Evolutionary conservation across 2,888 invertebrate species (phyloP), one percentile per base, ranked within the genome.

Genomic region (Epistrophe eligans): DNA sequence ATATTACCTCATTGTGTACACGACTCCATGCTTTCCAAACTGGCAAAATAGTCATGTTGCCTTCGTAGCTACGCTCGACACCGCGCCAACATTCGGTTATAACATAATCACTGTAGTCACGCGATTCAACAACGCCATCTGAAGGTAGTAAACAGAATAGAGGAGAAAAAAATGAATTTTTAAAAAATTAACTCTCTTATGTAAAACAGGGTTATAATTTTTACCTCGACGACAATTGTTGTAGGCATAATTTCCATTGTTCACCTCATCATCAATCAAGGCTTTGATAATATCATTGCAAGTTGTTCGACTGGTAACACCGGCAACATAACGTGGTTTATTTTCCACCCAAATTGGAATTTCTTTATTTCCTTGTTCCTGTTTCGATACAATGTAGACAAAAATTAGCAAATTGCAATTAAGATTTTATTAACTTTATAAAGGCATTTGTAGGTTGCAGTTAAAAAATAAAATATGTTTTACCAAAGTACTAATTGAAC

Each of bases 1-100:
- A 72, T 77, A 92, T 92, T 92, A 95, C 95, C 92, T 96, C 95
- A 90, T 94, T 93, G 92, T 95, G 92, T 94, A 95, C 95, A 89
- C 95, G 94, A 77, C 96, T 97, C 97, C 97, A 97, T 35, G 97
- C 96, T 84, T 95, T 95, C 94, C 97, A 95, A 70, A 97, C 96
- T 90, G 96, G 96, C 79, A 97, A 93, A 87, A 97, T 96, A 79
- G 95, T 95, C 66, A 96, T 95, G 89, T 95, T 95, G 40, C 95
- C 95, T 83, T 92, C 91, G 89, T 92, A 92, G 91, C 91, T 91
- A 84, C 92, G 95, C 93, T 96, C 97, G 79, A 97, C 96, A 89
- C 96, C 96, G 91, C 97, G 94, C 96, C 96, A 95, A 90, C 96
- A 92, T 92, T 97, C 97, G 50, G 96, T 96, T 90, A 97, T 94